Base-by-base conservation (phyloP, 1,140 invertebrate species). In the Heliconius congener region DNA sequence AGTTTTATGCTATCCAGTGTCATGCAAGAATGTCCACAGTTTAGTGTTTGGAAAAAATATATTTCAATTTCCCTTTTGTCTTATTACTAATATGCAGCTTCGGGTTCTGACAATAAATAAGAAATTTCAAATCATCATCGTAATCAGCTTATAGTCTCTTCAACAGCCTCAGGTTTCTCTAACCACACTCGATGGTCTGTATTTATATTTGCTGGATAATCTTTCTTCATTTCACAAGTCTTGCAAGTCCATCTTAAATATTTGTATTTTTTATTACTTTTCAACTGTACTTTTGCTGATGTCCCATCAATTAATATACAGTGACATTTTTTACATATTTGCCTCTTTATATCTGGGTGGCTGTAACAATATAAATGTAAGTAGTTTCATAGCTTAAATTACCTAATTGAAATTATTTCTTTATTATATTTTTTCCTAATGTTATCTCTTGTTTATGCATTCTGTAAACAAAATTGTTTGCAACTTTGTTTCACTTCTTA, bases 311-410 rank as follows among this genome's bases (percentile, higher is more conserved):
- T 83, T 11, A 95, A 87, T 1, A 94, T 84, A 78, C 91, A 91
- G 71, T 90, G 87, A 79, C 95, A 96, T 82, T 93, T 94, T 83
- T 95, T 96, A 80, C 95, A 96, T 77, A 95, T 87, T 81, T 94
- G 94, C 75, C 95, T 88, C 84, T 96, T 95, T 60, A 96, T 90
- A 71, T 95, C 91, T 46, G 94, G 94, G 84, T 95, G 95, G 79
- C 95, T 96, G 86, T 78, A 83, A 74, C 46, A 82, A 74, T 81
- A 74, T 76, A 79, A 75, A 66, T 79, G 78, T 60, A 60, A 60
- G 0, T 60, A 27, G n/a, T 60, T 52, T 52, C 18, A 52, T 52
- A 52, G 18, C 13, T 46, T 46, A 13, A 16, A 46, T 46, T 13
- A 16, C 1, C 13, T 16, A 46, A 46, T 16, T 3, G 13, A 46